These are phyloP conservation scores for Willisornis vidua DNA, from an alignment of 2,113 vertebrate genomes.

Conservation along the genomic window DNA sequence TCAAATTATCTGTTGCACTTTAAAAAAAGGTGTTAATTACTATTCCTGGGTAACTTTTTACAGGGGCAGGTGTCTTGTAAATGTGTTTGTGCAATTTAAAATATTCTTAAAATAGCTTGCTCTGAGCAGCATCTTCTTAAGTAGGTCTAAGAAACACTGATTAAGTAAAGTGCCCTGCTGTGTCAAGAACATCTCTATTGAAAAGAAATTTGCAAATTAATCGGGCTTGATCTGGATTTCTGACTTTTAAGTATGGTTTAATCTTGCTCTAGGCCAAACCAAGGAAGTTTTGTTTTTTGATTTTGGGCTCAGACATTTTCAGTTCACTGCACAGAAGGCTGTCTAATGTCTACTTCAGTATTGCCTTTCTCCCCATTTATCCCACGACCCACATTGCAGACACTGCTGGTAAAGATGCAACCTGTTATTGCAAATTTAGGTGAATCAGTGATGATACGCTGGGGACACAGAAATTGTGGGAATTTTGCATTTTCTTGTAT, in stretches of 20 bases:
- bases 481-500: neutral
- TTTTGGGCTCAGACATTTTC: neutral
- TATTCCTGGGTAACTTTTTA: constrained; percentile 3
- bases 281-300: neutral
- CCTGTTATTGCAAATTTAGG: neutral
- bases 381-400: neutral
- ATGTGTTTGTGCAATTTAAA: neutral
- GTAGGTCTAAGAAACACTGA: constrained; percentile 4
- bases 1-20: neutral
- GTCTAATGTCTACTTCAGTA: neutral
- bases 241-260: neutral
- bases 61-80: constrained; percentile 16
- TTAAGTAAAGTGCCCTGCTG: neutral
- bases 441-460: neutral
- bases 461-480: accelerated
- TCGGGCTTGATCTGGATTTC: neutral
- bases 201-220: constrained; percentile 5
- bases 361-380: neutral
- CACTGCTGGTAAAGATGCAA: accelerated
- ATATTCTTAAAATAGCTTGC: constrained; percentile 26
- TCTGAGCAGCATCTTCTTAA: constrained; percentile 16
- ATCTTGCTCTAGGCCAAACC: neutral
- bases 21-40: neutral
- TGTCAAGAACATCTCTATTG: neutral
- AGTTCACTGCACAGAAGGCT: neutral